Conservation (phyloP, 2,113 vertebrate species). For the Sterna hirundo region DNA sequence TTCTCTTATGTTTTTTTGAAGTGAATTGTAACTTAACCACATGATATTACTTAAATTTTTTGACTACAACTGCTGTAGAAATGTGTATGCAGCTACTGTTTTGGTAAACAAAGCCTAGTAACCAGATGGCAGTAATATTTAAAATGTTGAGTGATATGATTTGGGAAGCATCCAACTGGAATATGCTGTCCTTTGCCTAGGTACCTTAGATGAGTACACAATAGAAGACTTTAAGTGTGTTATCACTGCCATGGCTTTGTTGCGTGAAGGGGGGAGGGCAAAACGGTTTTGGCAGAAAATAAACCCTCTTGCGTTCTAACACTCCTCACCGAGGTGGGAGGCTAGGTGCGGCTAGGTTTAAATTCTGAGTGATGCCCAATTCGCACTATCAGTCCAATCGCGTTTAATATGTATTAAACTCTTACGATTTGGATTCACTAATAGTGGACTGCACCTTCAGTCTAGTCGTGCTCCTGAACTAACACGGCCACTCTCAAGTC, state of each 20-base stretch:
- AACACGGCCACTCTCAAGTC: too few species aligned
- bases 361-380: too few species aligned
- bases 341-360: too few species aligned
- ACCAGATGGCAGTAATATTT: constrained; percentile 72
- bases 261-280: too few species aligned
- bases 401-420: too few species aligned
- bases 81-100: constrained; percentile 70
- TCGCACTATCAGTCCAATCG: too few species aligned
- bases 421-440: too few species aligned
- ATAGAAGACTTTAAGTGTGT: constrained; percentile 56
- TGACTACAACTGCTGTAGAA: constrained; percentile 56
- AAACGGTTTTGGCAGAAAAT: too few species aligned
- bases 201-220: constrained; percentile 44
- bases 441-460: too few species aligned
- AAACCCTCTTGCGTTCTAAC: too few species aligned
- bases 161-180: constrained; percentile 59
- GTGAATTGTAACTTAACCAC: constrained; percentile 47
- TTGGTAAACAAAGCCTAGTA: constrained; percentile 69
- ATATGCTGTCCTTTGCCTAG: constrained; percentile 61
- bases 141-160: constrained; percentile 33
- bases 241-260: constrained; percentile 28
- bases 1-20: not conserved
- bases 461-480: too few species aligned
- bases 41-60: constrained; percentile 38
- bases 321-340: too few species aligned